Percentiles rank a stretch among this genome's conserved stretches.
Evolutionary conservation across 2,797 vertebrate genomes (phyloP).

Genomic region (Scyliorhinus canicula): DNA sequence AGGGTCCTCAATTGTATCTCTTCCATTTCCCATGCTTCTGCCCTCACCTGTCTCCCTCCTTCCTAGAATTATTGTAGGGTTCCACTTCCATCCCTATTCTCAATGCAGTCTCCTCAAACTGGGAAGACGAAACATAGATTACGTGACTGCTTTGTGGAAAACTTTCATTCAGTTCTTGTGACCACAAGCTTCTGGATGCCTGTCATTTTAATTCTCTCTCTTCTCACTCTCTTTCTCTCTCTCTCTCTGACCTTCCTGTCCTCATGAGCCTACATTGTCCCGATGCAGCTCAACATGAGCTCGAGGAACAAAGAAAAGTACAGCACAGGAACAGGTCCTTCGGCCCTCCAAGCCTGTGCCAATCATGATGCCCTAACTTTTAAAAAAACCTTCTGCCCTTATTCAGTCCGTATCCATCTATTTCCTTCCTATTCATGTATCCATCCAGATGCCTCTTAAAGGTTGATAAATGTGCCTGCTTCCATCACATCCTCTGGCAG

Average conservation of each 20-base stretch:
- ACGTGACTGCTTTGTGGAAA: background rate
- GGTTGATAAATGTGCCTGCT: too few species aligned
- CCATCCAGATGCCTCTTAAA: too few species aligned
- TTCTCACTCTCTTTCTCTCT: background rate
- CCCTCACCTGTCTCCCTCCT: background rate
- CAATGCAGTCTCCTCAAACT: background rate
- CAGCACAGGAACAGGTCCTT: too few species aligned
- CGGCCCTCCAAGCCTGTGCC: too few species aligned
- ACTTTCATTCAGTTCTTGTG: background rate
- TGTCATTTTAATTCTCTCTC: background rate
- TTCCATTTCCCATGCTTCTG: background rate
- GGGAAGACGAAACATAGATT: background rate
- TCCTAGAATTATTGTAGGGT: background rate
- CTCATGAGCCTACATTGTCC: background rate
- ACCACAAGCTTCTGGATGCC: background rate
- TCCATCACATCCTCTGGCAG: too few species aligned
- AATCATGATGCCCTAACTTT: too few species aligned
- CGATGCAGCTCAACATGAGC: background rate
- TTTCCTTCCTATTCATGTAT: too few species aligned
- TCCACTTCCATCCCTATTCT: background rate
- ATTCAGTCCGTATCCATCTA: too few species aligned
- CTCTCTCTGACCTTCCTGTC: background rate
- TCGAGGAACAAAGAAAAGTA: too few species aligned
- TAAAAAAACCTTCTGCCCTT: too few species aligned
- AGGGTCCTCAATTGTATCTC: background rate